These are phyloP conservation scores for Tachina grossa DNA, from an alignment of 2,888 invertebrate genomes.

Conservation along the genomic window DNA sequence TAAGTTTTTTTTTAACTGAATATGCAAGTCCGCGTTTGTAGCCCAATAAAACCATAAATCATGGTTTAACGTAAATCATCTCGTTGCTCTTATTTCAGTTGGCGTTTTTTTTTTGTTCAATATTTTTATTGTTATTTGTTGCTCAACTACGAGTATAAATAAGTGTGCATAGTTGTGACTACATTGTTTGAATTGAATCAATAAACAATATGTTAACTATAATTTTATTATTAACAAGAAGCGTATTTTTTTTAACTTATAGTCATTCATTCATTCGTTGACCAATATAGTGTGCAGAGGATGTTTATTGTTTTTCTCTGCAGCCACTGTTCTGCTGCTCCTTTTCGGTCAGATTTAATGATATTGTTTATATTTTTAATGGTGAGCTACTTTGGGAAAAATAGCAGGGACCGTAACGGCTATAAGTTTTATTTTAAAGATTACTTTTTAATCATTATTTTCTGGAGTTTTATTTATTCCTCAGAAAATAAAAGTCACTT, in stretches of 20 bases:
- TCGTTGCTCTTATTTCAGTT: conserved; percentile 54
- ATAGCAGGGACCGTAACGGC: too few relatives aligned
- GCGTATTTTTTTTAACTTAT: conserved; percentile 27
- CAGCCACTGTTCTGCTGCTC: neutral
- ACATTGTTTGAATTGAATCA: conserved; percentile 66
- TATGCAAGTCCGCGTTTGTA: conserved; percentile 33
- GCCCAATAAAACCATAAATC: conserved; percentile 70
- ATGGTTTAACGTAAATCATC: conserved; percentile 63
- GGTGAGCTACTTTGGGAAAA: neutral
- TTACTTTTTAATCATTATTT: too few relatives aligned
- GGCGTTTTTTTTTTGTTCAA: conserved; percentile 11
- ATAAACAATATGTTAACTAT: conserved; percentile 72
- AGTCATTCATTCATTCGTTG: conserved; percentile 60
- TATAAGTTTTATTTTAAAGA: too few relatives aligned
- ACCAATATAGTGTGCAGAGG: conserved; percentile 62
- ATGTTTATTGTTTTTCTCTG: conserved; percentile 27
- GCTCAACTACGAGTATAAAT: conserved; percentile 44
- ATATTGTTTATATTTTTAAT: conserved; percentile 26
- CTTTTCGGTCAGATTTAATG: neutral
- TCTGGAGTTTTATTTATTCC: too few relatives aligned
- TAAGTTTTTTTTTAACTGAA: neutral
- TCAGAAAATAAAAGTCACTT: too few relatives aligned
- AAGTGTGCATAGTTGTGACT: conserved; percentile 46
- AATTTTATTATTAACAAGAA: conserved; percentile 69
- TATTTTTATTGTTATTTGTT: conserved; percentile 41